Percentiles rank a stretch among this genome's conserved stretches.
Conservation (phyloP, 2,113 vertebrate species). For the Bujurquina vittata region DNA sequence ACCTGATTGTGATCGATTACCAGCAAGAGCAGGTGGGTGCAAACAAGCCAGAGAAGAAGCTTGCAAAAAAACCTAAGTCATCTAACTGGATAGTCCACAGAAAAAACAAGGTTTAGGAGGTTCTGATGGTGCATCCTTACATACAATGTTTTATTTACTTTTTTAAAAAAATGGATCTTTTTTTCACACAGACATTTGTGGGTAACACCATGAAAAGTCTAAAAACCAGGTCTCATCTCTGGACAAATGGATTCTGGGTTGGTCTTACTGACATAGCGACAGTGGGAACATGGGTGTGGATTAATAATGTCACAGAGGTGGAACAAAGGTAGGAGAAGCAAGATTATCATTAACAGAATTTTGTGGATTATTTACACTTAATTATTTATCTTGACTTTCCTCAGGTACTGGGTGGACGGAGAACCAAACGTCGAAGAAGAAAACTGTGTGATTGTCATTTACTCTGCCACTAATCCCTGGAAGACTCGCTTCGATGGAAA, state of each 20-base stretch:
- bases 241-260: slow-evolving; percentile 31
- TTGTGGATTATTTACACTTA: neutral
- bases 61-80: neutral
- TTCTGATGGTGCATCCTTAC: neutral
- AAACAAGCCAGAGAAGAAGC: slow-evolving; percentile 31
- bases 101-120: neutral
- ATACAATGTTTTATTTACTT: neutral
- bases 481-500: slow-evolving; percentile 6
- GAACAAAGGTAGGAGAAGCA: slow-evolving; percentile 24
- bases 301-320: slow-evolving; percentile 57
- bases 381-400: neutral
- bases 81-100: neutral
- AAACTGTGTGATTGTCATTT: slow-evolving; percentile 25
- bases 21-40: slow-evolving; percentile 21
- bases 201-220: neutral
- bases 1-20: slow-evolving; percentile 19
- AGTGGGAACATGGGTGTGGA: slow-evolving; percentile 48
- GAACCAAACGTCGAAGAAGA: slow-evolving; percentile 33
- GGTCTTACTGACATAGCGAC: slow-evolving; percentile 30
- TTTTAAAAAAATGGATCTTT: neutral
- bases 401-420: slow-evolving; percentile 58
- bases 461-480: neutral
- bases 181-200: slow-evolving; percentile 29
- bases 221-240: rapidly evolving
- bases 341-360: neutral